Evolutionary conservation across 2,888 invertebrate genomes (phyloP).

Genomic region (Drosophila melanosoma): DNA sequence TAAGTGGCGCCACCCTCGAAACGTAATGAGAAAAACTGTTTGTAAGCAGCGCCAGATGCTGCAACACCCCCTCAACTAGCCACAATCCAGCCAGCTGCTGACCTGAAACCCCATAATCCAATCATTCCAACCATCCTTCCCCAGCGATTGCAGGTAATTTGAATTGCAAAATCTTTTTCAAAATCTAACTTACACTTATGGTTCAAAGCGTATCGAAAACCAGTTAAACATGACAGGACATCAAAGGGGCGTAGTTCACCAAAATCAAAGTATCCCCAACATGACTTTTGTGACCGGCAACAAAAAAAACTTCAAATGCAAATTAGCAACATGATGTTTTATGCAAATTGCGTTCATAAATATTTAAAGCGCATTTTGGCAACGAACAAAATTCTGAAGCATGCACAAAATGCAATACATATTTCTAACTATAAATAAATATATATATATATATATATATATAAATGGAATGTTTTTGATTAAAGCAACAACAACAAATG

Average conservation of each 20-base stretch:
- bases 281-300: slow-evolving; percentile 26
- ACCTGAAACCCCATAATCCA: background rate
- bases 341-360: slow-evolving; percentile 54
- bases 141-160: slow-evolving; percentile 48
- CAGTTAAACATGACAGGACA: slow-evolving; percentile 70
- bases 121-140: background rate
- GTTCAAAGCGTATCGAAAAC: slow-evolving; percentile 32
- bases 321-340: slow-evolving; percentile 46
- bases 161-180: slow-evolving; percentile 64
- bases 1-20: slow-evolving; percentile 30
- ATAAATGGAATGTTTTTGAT: slow-evolving; percentile 68
- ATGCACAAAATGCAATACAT: slow-evolving; percentile 62
- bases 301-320: slow-evolving; percentile 48
- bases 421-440: slow-evolving; percentile 27
- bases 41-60: slow-evolving; percentile 24
- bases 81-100: slow-evolving; percentile 9
- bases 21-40: slow-evolving; percentile 47
- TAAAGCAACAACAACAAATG: slow-evolving; percentile 64
- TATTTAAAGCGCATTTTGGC: slow-evolving; percentile 56
- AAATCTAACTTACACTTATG: slow-evolving; percentile 28
- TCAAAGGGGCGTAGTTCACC: slow-evolving; percentile 69
- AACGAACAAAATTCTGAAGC: slow-evolving; percentile 7
- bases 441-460: slow-evolving; percentile 7
- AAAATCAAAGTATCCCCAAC: slow-evolving; percentile 56
- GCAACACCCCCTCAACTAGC: slow-evolving; percentile 2